phyloP scores from a whole-genome alignment of 1,140 invertebrate species.

The Bombyx mandarina region DNA sequence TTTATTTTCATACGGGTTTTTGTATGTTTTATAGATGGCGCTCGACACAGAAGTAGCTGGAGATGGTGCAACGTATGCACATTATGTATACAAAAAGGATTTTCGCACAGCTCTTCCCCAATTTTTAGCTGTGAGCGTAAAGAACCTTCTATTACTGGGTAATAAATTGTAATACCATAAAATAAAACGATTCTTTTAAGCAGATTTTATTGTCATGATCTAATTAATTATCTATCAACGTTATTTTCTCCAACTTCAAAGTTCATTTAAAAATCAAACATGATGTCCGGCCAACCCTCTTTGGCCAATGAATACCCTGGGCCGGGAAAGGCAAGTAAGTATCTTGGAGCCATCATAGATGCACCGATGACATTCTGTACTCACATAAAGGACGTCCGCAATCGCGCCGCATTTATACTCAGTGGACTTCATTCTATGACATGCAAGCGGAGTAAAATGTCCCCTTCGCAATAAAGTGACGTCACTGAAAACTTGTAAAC shows the following conservation, averaged over 20 bases:
- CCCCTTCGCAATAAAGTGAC: too few species aligned
- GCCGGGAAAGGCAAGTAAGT: not conserved
- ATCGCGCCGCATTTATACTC: too few species aligned
- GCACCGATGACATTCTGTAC: not conserved
- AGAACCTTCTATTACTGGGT: slow-evolving; percentile 75
- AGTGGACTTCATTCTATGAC: too few species aligned
- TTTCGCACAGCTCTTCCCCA: slow-evolving; percentile 73
- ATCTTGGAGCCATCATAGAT: not conserved
- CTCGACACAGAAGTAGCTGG: not conserved
- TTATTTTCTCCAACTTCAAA: not conserved
- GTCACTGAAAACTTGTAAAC: too few species aligned
- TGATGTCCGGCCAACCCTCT: too few species aligned
- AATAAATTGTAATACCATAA: slow-evolving; percentile 7
- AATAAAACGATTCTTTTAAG: too few species aligned
- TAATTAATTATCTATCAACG: not conserved
- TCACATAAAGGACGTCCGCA: not conserved
- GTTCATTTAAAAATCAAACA: not conserved
- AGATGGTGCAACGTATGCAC: not conserved
- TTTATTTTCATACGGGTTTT: too few species aligned
- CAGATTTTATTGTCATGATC: not conserved
- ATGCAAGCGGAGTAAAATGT: too few species aligned
- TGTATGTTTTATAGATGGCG: not conserved
- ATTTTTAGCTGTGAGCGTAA: slow-evolving; percentile 75
- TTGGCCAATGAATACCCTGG: not conserved
- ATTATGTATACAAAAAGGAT: slow-evolving; percentile 22